Conservation (phyloP, 2,888 invertebrate species). For the Lycophotia porphyrea region DNA sequence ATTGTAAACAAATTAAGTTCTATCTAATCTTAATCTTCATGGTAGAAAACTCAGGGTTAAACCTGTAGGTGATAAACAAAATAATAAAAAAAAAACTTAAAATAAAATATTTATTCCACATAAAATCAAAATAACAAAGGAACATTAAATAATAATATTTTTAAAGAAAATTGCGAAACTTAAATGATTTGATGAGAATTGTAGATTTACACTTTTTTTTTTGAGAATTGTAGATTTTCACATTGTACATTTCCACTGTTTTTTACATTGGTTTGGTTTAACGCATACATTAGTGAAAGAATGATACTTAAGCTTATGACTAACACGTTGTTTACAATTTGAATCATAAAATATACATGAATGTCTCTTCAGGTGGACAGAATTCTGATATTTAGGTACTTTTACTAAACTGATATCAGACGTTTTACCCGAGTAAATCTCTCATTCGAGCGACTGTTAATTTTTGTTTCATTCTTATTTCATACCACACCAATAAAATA, state of each 20-base stretch:
- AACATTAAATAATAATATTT: conserved; percentile 56
- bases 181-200: conserved; percentile 54
- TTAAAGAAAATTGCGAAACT: conserved; percentile 54
- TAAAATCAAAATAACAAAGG: conserved; percentile 69
- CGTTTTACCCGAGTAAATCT: not conserved
- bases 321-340: conserved; percentile 63
- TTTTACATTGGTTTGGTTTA: conserved; percentile 36
- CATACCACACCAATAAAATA: not conserved
- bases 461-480: not conserved
- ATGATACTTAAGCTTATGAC: conserved; percentile 61
- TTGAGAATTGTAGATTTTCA: conserved; percentile 52
- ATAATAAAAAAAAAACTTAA: conserved; percentile 49
- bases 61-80: not conserved
- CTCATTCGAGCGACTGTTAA: not conserved
- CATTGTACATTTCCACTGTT: too few species aligned
- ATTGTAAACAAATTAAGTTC: not conserved
- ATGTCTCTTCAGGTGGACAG: conserved; percentile 57
- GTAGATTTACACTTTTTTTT: conserved; percentile 25
- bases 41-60: not conserved
- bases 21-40: not conserved
- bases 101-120: conserved; percentile 68
- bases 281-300: conserved; percentile 51
- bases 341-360: conserved; percentile 53
- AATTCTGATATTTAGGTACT: conserved; percentile 47
- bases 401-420: not conserved